phyloP scores from a whole-genome alignment of 2,888 invertebrate species.

The Aspidapion aeneum region DNA sequence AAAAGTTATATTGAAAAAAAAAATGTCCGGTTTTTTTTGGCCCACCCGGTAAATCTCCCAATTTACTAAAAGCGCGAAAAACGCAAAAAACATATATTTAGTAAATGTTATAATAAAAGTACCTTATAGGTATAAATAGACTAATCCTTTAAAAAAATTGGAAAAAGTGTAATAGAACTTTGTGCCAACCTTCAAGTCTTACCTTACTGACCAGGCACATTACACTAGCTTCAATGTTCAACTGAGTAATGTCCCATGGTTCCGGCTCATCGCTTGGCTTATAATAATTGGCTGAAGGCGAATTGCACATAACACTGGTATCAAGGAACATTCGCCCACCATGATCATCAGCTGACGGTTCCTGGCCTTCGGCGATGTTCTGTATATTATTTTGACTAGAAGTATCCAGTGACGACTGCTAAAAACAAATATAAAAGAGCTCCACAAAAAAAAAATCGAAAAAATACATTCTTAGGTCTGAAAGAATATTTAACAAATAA shows the following conservation, averaged over 20 bases:
- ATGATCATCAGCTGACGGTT: slow-evolving; percentile 36
- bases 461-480: not conserved
- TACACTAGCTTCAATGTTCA: slow-evolving; percentile 84
- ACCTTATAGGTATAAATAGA: too few relatives aligned
- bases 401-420: not conserved
- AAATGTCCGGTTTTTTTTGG: too few relatives aligned
- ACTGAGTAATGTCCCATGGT: slow-evolving; percentile 79
- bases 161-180: too few relatives aligned
- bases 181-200: too few relatives aligned
- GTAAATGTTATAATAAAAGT: too few relatives aligned
- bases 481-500: too few relatives aligned
- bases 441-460: not conserved
- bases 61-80: too few relatives aligned
- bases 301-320: slow-evolving; percentile 51
- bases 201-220: slow-evolving; percentile 83
- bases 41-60: too few relatives aligned
- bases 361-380: slow-evolving; percentile 4
- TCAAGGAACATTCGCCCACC: slow-evolving; percentile 49
- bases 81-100: too few relatives aligned
- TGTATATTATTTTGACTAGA: not conserved
- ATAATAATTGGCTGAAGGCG: slow-evolving; percentile 74
- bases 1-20: too few relatives aligned
- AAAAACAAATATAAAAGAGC: not conserved
- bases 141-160: too few relatives aligned
- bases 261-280: slow-evolving; percentile 79